Conservation (phyloP, 2,113 vertebrate genomes). For the Oryzias javanicus region DNA sequence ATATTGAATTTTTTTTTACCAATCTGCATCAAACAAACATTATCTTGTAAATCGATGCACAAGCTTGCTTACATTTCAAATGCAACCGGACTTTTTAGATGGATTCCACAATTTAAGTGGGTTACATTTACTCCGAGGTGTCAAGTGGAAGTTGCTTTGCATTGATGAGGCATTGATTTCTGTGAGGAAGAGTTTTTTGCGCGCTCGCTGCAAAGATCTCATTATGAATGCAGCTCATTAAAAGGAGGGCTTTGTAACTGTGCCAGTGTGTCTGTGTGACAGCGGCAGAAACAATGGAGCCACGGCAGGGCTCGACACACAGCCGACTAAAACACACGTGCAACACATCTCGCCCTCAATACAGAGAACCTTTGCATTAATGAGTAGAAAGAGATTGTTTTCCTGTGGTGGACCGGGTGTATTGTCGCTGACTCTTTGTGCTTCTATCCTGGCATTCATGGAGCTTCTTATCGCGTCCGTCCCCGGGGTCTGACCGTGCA, state of each 20-base stretch:
- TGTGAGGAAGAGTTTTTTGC: conserved; percentile 28
- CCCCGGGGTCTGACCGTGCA: conserved; percentile 21
- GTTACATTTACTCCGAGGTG: conserved; percentile 48
- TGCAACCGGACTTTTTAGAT: conserved; percentile 11
- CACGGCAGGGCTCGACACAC: conserved; percentile 1
- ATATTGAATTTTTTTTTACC: conserved; percentile 7
- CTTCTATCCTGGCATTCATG: conserved; percentile 31
- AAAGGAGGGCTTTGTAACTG: conserved; percentile 48
- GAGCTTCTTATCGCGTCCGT: conserved; percentile 52
- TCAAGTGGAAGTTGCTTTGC: conserved; percentile 22
- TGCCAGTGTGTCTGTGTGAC: conserved; percentile 65
- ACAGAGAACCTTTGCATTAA: conserved; percentile 5
- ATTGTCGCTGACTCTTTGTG: conserved; percentile 12
- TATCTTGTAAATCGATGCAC: conserved; percentile 43
- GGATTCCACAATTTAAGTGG: conserved; percentile 58
- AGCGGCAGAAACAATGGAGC: conserved; percentile 24
- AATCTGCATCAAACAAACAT: conserved; percentile 6
- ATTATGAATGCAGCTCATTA: conserved; percentile 57
- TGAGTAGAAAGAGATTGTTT: conserved; percentile 1
- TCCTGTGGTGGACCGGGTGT: not conserved
- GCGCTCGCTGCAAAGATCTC: conserved; percentile 43
- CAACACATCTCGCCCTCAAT: not conserved
- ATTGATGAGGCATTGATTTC: conserved; percentile 54
- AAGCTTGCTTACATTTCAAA: conserved; percentile 6
- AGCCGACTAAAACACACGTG: conserved; percentile 14